Percentiles rank a stretch among this genome's conserved stretches.
These are phyloP conservation scores for Amblyopsis hoosieri DNA, from an alignment of 2,797 vertebrate species.

Conservation along the genomic window DNA sequence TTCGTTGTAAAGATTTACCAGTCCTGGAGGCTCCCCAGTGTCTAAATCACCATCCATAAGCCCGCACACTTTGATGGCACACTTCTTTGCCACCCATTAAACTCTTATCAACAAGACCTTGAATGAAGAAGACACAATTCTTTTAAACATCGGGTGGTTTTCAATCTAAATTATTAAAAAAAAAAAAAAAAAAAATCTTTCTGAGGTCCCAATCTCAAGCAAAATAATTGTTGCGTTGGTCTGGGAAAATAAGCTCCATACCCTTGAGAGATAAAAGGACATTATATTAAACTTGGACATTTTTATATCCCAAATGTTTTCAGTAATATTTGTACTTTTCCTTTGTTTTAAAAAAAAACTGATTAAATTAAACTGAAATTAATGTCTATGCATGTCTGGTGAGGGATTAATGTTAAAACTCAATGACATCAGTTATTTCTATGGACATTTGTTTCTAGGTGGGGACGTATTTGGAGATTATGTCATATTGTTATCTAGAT, in stretches of 20 bases:
- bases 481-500: conserved; percentile 30
- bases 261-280: too few species aligned
- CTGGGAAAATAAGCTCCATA: conserved; percentile 4
- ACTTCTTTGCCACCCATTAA: conserved; percentile 65
- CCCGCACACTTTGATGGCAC: conserved; percentile 55
- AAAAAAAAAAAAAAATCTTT: background rate
- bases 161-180: conserved; percentile 38
- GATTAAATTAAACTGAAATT: conserved; percentile 9
- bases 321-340: too few species aligned
- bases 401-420: conserved; percentile 1
- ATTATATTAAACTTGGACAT: too few species aligned
- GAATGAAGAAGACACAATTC: conserved; percentile 69
- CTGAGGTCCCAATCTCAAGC: conserved; percentile 20
- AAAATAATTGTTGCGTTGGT: conserved; percentile 16
- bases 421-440: conserved; percentile 21
- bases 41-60: conserved; percentile 62
- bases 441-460: conserved; percentile 27
- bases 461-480: conserved; percentile 11
- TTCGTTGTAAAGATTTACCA: conserved; percentile 40
- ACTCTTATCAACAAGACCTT: conserved; percentile 67
- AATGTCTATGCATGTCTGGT: conserved; percentile 21
- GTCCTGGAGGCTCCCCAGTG: conserved; percentile 50
- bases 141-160: conserved; percentile 46
- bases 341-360: conserved; percentile 21
- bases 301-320: too few species aligned